Conservation (phyloP, 2,113 vertebrate species). For the Apteryx mantelli region DNA sequence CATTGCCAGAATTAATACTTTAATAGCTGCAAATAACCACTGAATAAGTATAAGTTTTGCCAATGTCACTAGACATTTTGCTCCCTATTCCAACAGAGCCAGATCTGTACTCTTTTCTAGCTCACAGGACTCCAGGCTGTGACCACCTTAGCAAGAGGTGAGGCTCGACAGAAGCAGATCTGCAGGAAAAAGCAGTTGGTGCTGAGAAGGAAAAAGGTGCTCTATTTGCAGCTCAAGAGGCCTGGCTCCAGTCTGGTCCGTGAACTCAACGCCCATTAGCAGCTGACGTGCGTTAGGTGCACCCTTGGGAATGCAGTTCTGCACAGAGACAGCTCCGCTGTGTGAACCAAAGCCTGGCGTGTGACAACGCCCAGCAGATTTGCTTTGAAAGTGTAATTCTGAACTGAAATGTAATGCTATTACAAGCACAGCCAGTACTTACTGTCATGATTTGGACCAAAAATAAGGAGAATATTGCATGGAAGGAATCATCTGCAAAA, state of each 20-base stretch:
- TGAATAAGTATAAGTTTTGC: background rate
- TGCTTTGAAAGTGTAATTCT: background rate
- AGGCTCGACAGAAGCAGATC: background rate
- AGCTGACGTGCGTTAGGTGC: accelerated
- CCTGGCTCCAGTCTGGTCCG: accelerated
- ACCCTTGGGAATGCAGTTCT: accelerated
- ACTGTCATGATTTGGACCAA: background rate
- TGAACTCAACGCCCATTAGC: background rate
- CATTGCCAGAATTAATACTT: background rate
- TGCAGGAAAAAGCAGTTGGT: background rate
- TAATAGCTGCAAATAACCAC: background rate
- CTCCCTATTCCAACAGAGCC: background rate
- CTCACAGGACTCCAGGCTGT: background rate
- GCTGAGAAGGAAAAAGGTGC: background rate
- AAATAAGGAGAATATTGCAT: background rate
- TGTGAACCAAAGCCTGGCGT: background rate
- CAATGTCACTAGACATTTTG: background rate
- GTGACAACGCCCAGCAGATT: background rate
- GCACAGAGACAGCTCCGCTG: accelerated
- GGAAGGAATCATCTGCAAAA: background rate
- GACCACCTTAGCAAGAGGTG: background rate
- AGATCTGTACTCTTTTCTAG: background rate
- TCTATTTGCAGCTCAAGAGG: background rate
- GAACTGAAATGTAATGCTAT: background rate
- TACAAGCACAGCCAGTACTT: background rate